Conservation (phyloP, 2,797 vertebrate species). For the Phyllotis vaccarum region DNA sequence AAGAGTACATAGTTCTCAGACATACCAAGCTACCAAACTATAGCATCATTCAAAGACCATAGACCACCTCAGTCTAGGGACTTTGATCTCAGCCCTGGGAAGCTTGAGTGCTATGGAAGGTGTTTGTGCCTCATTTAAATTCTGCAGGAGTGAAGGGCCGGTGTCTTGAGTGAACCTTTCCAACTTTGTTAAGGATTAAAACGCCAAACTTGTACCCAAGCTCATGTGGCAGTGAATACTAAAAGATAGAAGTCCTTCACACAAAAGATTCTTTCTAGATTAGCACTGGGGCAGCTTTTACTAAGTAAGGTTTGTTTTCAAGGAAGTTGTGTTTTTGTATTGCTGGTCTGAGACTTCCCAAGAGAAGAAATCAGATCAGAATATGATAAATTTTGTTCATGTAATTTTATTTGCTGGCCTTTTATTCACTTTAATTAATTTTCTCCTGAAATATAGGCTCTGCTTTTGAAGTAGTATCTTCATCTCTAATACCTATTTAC, state of each 20-base stretch:
- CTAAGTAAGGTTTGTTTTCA: conserved; percentile 57
- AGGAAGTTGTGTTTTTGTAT: conserved; percentile 34
- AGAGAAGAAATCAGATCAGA: conserved; percentile 40
- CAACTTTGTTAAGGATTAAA: conserved; percentile 64
- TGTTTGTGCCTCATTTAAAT: conserved; percentile 80
- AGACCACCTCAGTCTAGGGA: neutral
- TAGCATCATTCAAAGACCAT: neutral
- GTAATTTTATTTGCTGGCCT: neutral
- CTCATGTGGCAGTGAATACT: conserved; percentile 31
- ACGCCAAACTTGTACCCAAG: conserved; percentile 43
- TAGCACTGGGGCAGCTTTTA: neutral
- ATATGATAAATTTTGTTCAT: conserved; percentile 42
- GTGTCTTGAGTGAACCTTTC: conserved; percentile 59
- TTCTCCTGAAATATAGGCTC: neutral
- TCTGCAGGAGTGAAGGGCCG: conserved; percentile 54
- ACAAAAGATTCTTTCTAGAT: conserved; percentile 42
- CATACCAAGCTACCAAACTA: neutral
- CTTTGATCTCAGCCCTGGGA: conserved; percentile 21
- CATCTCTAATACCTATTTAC: too few species aligned
- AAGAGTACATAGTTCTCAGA: neutral
- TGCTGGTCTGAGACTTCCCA: conserved; percentile 51
- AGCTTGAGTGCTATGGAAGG: conserved; percentile 50
- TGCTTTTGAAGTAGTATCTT: conserved; percentile 3
- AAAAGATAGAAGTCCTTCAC: conserved; percentile 22
- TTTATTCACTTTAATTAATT: conserved; percentile 38